Evolutionary conservation across 2,113 vertebrate species (phyloP).

Genomic region (Chroicocephalus ridibundus): DNA sequence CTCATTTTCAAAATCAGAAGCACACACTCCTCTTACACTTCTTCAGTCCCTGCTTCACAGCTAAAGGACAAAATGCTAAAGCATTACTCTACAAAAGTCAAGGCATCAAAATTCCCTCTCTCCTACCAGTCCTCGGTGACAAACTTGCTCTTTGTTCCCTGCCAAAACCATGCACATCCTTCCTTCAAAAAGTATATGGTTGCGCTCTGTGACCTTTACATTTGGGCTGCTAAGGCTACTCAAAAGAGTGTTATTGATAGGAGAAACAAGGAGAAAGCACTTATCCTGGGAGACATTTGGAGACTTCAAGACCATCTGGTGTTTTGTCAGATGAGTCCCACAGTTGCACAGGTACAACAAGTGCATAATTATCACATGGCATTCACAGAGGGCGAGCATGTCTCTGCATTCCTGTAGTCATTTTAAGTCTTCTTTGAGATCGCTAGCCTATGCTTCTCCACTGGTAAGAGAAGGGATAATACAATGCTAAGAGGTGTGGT

Average conservation of each 20-base stretch:
- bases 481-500: not conserved
- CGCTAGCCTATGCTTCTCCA: not conserved
- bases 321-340: not conserved
- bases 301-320: slow-evolving; percentile 23
- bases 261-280: not conserved
- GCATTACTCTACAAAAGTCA: not conserved
- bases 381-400: not conserved
- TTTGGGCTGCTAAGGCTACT: not conserved
- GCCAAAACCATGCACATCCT: not conserved
- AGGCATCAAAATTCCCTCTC: not conserved
- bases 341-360: not conserved
- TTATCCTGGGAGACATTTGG: not conserved
- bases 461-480: not conserved
- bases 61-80: not conserved
- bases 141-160: not conserved
- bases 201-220: not conserved
- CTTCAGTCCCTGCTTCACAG: not conserved
- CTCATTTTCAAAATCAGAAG: not conserved
- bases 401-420: not conserved
- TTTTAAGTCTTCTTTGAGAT: not conserved
- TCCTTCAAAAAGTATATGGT: not conserved
- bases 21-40: not conserved
- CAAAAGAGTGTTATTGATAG: not conserved
- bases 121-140: not conserved
- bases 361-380: not conserved